Evolutionary conservation across 2,888 invertebrate genomes (phyloP), one percentile per base, ranked within the genome.

Genomic region (Mechanitis mazaeus): DNA sequence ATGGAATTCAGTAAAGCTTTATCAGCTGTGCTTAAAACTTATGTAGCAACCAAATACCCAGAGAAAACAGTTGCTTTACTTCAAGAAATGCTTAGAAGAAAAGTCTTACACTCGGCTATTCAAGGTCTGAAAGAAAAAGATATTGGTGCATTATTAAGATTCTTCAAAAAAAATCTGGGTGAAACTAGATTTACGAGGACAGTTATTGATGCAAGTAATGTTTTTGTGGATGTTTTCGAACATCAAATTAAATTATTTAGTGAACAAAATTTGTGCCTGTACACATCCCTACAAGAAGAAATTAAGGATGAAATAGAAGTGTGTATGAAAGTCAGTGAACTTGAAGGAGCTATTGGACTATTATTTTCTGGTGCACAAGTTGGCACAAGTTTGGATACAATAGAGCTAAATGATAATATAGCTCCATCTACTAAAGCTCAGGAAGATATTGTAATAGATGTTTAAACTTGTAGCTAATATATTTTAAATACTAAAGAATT

Each of bases 1-100:
- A 98, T 96, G 87, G 93, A 96, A 73, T 96, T 95, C 79, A 92
- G 93, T 1, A 94, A 94, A 85, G 97, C 97, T 0, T 85, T 98
- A 28, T 93, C 95, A 74, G 81, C 85, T 57, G 96, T 94, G 28
- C 81, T 98, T 70, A 75, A 85, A 55, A 87, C 90, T 11, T 91
- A 91, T 74, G 85, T 93, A n/a, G 79, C 89, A 1, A 91, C 89
- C 46, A 93, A 93, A 75, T 88, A 81, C 47, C 97, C 98, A 0
- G 94, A 96, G 71, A 91, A 94, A 35, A 94, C 96, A 1, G 93
- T 96, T 45, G 93, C 94, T 57, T 90, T 98, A 5, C 91, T 98
- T 74, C 95, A 96, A 78, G 98, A 98, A 83, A 87, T 98, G 65
- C 94, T 95, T n/a, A 92, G 95, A 74, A 92, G 98, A 60, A 93